Evolutionary conservation across 1,140 invertebrate genomes (phyloP).

Genomic region (Hylaeus volcanicus): DNA sequence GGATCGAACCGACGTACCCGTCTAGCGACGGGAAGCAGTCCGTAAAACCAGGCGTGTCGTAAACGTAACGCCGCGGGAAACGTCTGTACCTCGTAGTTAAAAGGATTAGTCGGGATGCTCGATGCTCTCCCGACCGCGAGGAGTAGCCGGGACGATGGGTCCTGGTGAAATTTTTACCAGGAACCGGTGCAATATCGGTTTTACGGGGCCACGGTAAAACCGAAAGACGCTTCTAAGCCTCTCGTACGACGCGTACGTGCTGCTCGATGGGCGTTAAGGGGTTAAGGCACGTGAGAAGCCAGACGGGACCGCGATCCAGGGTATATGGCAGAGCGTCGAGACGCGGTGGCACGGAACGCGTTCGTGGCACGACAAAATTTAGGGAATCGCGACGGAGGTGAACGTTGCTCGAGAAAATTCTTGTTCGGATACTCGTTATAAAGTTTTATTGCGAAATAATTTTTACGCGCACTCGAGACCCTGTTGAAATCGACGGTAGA

Average conservation of each 20-base stretch:
- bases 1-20: not conserved
- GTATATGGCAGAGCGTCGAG: not conserved
- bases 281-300: slow-evolving; percentile 51
- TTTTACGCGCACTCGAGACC: too few species aligned
- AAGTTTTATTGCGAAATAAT: too few species aligned
- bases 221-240: slow-evolving; percentile 59
- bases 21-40: not conserved
- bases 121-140: not conserved
- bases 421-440: too few species aligned
- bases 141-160: not conserved
- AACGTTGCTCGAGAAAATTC: too few species aligned
- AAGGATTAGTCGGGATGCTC: slow-evolving; percentile 53
- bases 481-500: too few species aligned
- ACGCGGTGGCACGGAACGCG: too few species aligned
- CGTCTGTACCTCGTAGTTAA: slow-evolving; percentile 49
- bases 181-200: slow-evolving; percentile 60
- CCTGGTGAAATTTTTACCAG: slow-evolving; percentile 58
- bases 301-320: slow-evolving; percentile 15
- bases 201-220: slow-evolving; percentile 58
- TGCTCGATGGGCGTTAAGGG: slow-evolving; percentile 54
- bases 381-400: too few species aligned
- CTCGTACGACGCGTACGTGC: slow-evolving; percentile 58
- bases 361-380: too few species aligned
- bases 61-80: slow-evolving; percentile 42
- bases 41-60: slow-evolving; percentile 55